Percentiles rank a stretch among this genome's conserved stretches.
phyloP scores from a whole-genome alignment of 1,140 invertebrate species.

The Diuraphis noxia region DNA sequence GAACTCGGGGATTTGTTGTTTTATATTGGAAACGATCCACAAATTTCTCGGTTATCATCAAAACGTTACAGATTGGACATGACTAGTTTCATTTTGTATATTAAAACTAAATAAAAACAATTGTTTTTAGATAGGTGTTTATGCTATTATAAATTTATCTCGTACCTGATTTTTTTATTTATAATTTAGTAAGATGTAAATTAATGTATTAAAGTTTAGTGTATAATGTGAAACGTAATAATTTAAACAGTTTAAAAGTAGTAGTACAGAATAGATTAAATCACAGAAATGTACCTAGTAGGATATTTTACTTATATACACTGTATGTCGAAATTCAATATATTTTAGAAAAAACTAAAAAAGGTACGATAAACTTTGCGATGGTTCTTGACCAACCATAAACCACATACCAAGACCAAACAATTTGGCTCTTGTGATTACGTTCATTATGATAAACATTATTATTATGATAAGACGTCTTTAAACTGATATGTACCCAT shows the following conservation, averaged over 20 bases:
- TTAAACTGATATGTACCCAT: too few species aligned
- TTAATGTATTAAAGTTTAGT: not conserved
- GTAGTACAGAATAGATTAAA: not conserved
- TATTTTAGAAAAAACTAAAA: not conserved
- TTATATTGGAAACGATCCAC: not conserved
- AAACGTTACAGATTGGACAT: not conserved
- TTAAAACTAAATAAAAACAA: not conserved
- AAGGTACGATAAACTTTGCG: not conserved
- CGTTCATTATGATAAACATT: too few species aligned
- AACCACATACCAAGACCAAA: not conserved
- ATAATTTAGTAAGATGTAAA: not conserved
- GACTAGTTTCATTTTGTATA: not conserved
- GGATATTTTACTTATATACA: not conserved
- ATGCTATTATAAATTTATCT: not conserved
- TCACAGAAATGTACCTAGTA: not conserved
- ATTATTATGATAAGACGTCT: too few species aligned
- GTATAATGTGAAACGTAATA: not conserved
- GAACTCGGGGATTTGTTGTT: not conserved
- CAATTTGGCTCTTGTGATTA: too few species aligned
- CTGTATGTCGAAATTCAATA: conserved; percentile 15
- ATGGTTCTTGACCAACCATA: not conserved
- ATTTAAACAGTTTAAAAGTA: not conserved
- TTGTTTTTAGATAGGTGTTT: not conserved
- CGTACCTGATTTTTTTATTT: not conserved
- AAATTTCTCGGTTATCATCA: not conserved